Percentiles rank a stretch among this genome's conserved stretches.
phyloP scores from a whole-genome alignment of 1,140 invertebrate species.

The Bicyclus anynana region DNA sequence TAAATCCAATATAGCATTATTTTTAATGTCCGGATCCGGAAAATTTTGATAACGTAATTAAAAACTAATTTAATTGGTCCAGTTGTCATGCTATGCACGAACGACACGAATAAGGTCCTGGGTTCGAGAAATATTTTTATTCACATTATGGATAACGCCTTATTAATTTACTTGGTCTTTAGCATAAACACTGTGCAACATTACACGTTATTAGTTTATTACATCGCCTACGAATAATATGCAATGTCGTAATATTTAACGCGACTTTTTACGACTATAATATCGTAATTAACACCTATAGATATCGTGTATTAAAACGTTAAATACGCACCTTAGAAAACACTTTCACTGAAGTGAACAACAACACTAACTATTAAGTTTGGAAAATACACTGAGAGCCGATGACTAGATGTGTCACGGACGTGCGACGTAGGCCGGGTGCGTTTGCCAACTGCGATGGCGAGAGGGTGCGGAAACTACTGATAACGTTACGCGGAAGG shows the following conservation, averaged over 20 bases:
- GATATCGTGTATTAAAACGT: constrained; percentile 9
- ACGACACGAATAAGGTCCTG: no score
- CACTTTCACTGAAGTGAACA: constrained; percentile 47
- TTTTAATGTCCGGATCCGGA: no score
- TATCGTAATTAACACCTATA: constrained; percentile 18
- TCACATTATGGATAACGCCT: no score
- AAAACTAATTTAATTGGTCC: no score
- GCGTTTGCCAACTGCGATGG: constrained; percentile 68
- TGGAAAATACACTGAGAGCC: constrained; percentile 29
- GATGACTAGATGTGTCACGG: constrained; percentile 57
- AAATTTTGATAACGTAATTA: no score
- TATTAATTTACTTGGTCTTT: no score
- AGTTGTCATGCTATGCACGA: no score
- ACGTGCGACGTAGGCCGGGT: constrained; percentile 66
- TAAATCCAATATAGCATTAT: no score
- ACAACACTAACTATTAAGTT: no score
- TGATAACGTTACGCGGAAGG: constrained; percentile 74
- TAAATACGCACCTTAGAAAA: constrained; percentile 22
- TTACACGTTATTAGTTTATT: constrained; percentile 2
- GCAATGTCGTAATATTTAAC: constrained; percentile 4
- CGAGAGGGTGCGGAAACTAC: constrained; percentile 71
- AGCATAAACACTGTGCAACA: no score
- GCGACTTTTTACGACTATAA: constrained; percentile 3
- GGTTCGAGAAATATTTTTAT: no score
- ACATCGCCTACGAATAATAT: constrained; percentile 1